Percentiles rank a stretch among this genome's conserved stretches.
Evolutionary conservation across 2,797 vertebrate genomes (phyloP).

Genomic region (Ataeniobius toweri): DNA sequence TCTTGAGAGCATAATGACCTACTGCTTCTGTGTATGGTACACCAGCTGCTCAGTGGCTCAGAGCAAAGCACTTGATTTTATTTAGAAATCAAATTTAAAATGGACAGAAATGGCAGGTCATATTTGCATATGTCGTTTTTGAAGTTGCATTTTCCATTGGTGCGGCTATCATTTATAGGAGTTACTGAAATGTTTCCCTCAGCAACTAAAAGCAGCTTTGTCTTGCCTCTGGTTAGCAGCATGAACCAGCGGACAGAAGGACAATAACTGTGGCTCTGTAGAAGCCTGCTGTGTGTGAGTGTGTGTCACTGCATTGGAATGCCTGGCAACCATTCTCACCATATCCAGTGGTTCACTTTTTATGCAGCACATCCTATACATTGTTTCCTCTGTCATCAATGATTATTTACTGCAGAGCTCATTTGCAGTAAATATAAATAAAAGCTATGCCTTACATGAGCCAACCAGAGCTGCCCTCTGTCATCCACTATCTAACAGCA

Average conservation of each 20-base stretch:
- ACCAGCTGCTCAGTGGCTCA: no score
- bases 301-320: slow-evolving; percentile 72
- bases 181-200: slow-evolving; percentile 1
- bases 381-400: slow-evolving; percentile 1
- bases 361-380: slow-evolving; percentile 16
- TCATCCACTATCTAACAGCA: neutral
- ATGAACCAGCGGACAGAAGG: slow-evolving; percentile 47
- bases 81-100: neutral
- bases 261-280: slow-evolving; percentile 55
- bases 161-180: neutral
- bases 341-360: slow-evolving; percentile 18
- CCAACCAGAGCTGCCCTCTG: neutral
- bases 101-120: neutral
- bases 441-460: no score
- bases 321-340: slow-evolving; percentile 53
- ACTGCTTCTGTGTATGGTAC: no score
- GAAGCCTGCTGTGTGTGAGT: slow-evolving; percentile 29
- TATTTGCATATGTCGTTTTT: no score
- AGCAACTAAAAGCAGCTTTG: slow-evolving; percentile 40
- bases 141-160: neutral
- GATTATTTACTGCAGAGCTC: slow-evolving; percentile 4
- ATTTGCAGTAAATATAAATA: neutral
- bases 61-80: neutral
- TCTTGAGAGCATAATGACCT: no score
- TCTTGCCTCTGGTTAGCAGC: slow-evolving; percentile 27